Evolutionary conservation across 2,113 vertebrate species (phyloP).

Genomic region (Protomyctophum bolini): DNA sequence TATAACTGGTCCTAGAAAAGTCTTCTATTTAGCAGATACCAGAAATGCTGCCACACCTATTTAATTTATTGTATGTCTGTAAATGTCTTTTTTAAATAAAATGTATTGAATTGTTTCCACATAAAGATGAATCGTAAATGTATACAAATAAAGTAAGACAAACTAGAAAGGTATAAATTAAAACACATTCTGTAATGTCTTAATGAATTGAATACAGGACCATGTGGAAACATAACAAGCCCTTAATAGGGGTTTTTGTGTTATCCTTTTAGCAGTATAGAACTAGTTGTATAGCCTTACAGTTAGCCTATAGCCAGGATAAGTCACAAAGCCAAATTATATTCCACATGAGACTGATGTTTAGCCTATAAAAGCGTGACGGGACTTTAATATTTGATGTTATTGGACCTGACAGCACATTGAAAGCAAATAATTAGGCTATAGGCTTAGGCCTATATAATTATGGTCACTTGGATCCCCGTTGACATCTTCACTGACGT

Average conservation of each 20-base stretch:
- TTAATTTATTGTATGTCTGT: no score
- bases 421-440: slow-evolving; percentile 65
- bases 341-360: slow-evolving; percentile 9
- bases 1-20: no score
- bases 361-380: slow-evolving; percentile 1
- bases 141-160: no score
- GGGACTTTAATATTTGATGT: slow-evolving; percentile 49
- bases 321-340: background rate
- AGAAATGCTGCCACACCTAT: no score
- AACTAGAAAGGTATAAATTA: background rate
- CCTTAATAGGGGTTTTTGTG: no score
- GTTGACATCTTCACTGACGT: slow-evolving; percentile 19
- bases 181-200: no score
- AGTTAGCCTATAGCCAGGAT: background rate
- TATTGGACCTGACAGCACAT: slow-evolving; percentile 71
- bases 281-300: no score
- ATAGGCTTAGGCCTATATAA: slow-evolving; percentile 47
- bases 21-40: no score
- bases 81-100: no score
- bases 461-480: slow-evolving; percentile 52
- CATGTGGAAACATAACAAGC: no score
- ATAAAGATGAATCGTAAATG: no score
- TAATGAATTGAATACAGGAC: no score
- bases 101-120: background rate
- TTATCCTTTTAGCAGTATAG: background rate